A percentile compares a stretch with the other conserved stretches of the same genome.
Conservation (phyloP, 2,113 vertebrate genomes). For the Caracal caracal region DNA sequence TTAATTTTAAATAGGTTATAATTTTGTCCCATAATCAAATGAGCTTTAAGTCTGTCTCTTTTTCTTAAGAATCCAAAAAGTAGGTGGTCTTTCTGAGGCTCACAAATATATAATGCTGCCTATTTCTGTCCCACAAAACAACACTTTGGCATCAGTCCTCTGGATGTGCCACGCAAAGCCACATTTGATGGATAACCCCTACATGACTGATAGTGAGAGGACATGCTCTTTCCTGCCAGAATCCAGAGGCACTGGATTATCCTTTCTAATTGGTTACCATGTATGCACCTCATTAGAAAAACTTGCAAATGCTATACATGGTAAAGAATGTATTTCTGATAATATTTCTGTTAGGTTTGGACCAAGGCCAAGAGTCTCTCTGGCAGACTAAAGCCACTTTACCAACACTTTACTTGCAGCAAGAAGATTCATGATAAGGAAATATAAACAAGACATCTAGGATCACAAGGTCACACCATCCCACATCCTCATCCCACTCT, state of each 20-base stretch:
- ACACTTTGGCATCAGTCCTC: neutral
- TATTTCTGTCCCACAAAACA: conserved; percentile 34
- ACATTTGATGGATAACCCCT: conserved; percentile 50
- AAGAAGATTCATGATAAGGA: conserved; percentile 56
- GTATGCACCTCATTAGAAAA: conserved; percentile 46
- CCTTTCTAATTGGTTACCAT: conserved; percentile 29
- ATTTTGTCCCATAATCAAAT: conserved; percentile 34
- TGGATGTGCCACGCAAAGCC: neutral
- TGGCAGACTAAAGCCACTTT: conserved; percentile 65
- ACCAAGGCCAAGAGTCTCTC: conserved; percentile 59
- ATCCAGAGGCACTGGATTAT: neutral
- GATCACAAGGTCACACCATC: neutral
- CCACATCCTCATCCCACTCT: conserved; percentile 19
- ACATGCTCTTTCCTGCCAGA: neutral
- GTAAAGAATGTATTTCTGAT: conserved; percentile 71
- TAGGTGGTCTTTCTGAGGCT: neutral
- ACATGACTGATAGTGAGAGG: neutral
- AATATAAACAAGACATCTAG: conserved; percentile 44
- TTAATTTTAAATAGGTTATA: conserved; percentile 30
- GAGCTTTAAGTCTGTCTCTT: neutral
- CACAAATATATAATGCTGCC: conserved; percentile 1
- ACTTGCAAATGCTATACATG: conserved; percentile 25
- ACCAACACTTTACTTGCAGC: conserved; percentile 52
- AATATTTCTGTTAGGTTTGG: conserved; percentile 50
- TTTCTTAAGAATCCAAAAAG: neutral